phyloP scores from a whole-genome alignment of 2,113 vertebrate genomes.

The Myanophis thanlyinensis region DNA sequence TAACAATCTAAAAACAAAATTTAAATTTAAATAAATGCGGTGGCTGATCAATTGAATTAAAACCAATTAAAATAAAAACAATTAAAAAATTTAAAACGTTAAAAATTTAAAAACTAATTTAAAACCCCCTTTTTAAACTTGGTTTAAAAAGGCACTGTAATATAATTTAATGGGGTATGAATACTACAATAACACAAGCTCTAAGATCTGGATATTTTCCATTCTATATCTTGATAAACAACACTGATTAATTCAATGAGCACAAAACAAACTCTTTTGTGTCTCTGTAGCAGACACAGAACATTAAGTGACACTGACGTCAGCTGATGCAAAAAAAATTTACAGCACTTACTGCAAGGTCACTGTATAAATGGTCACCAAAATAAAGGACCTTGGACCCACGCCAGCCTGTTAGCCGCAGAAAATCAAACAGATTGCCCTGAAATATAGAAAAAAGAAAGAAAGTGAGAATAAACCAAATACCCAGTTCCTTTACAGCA shows the following conservation, averaged over 20 bases:
- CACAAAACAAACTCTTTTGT: not conserved
- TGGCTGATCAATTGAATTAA: too few species aligned
- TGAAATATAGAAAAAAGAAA: slow-evolving; percentile 50
- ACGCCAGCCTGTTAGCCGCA: slow-evolving; percentile 90
- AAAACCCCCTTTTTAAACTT: not conserved
- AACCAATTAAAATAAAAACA: too few species aligned
- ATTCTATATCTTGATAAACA: not conserved
- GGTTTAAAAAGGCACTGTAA: not conserved
- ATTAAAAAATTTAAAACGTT: too few species aligned
- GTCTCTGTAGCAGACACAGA: not conserved
- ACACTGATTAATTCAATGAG: not conserved
- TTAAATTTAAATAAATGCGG: too few species aligned
- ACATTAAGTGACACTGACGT: not conserved
- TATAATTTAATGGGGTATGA: not conserved
- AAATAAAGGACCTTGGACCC: slow-evolving; percentile 96
- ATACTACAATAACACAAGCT: not conserved
- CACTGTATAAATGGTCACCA: slow-evolving; percentile 95
- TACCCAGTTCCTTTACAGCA: not conserved
- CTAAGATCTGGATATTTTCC: not conserved
- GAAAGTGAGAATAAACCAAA: not conserved
- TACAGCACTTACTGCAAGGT: slow-evolving; percentile 84
- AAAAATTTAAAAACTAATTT: too few species aligned
- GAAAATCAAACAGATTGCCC: slow-evolving; percentile 95
- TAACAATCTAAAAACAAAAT: too few species aligned
- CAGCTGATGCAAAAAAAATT: not conserved